A percentile compares a stretch with the other conserved stretches of the same genome.
These are phyloP conservation scores for Plebejus argus DNA, from an alignment of 2,888 invertebrate species.

Conservation along the genomic window DNA sequence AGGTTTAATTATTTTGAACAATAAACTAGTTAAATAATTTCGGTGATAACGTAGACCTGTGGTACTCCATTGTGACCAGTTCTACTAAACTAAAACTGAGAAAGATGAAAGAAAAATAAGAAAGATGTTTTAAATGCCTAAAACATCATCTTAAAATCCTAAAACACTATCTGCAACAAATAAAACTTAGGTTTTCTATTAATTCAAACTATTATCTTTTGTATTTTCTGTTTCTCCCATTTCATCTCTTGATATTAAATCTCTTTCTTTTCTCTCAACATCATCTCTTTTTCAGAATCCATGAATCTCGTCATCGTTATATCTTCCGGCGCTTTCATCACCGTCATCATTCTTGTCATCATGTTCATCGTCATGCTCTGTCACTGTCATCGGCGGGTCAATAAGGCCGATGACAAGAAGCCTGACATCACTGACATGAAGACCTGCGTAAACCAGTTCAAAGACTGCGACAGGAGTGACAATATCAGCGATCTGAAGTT, in stretches of 20 bases:
- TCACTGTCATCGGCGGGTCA: slow-evolving; percentile 84
- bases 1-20: background rate
- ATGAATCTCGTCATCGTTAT: slow-evolving; percentile 89
- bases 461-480: slow-evolving; percentile 92
- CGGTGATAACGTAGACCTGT: too few species aligned
- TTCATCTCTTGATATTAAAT: background rate
- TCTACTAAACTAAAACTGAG: too few species aligned
- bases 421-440: slow-evolving; percentile 75
- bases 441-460: slow-evolving; percentile 69
- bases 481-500: slow-evolving; percentile 95
- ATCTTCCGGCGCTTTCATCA: slow-evolving; percentile 86
- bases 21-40: background rate
- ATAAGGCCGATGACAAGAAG: slow-evolving; percentile 79
- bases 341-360: slow-evolving; percentile 89
- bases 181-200: too few species aligned
- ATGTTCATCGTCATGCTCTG: slow-evolving; percentile 89
- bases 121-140: too few species aligned
- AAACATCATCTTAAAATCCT: too few species aligned
- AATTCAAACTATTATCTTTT: too few species aligned
- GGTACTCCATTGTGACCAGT: too few species aligned
- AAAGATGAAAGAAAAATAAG: too few species aligned
- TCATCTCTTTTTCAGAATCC: slow-evolving; percentile 79
- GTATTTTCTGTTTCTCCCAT: too few species aligned
- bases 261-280: background rate
- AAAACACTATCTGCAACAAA: too few species aligned